Evolutionary conservation across 2,113 vertebrate species (phyloP).

Genomic region (Misgurnus mizolepis): DNA sequence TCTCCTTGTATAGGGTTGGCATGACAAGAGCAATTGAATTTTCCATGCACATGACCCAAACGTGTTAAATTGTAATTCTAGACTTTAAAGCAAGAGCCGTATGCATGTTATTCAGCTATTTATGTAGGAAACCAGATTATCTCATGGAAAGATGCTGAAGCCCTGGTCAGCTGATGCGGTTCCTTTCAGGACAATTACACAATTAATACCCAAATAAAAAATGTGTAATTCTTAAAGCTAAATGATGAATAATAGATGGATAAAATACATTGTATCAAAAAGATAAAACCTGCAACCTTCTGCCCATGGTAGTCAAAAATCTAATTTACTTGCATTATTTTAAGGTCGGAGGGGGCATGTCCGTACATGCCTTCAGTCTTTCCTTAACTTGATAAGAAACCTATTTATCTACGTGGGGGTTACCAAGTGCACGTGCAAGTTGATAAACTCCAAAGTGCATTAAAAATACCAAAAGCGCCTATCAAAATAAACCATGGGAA

Average conservation of each 20-base stretch:
- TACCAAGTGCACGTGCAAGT: neutral
- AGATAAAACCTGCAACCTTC: neutral
- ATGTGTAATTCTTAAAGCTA: neutral
- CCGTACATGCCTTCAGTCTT: neutral
- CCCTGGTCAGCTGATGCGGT: constrained; percentile 56
- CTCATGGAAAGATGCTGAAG: constrained; percentile 45
- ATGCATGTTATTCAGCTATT: constrained; percentile 62
- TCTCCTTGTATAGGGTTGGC: neutral
- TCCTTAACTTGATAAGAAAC: neutral
- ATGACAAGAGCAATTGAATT: constrained; percentile 42
- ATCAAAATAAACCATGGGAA: neutral
- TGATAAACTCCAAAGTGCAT: neutral
- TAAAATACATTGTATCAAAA: neutral
- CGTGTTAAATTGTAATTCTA: constrained; percentile 58
- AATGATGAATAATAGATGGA: neutral
- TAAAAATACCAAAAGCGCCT: neutral
- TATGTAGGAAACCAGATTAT: constrained; percentile 58
- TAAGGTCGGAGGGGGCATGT: neutral
- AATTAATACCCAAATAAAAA: no score
- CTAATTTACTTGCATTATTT: neutral
- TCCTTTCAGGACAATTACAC: neutral
- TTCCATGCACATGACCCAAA: constrained; percentile 66
- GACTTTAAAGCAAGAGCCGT: constrained; percentile 62
- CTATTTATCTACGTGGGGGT: neutral
- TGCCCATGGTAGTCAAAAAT: neutral